Conservation (phyloP, 53 echinoderm and acorn worm genomes). For the Zoroaster sp. region DNA sequence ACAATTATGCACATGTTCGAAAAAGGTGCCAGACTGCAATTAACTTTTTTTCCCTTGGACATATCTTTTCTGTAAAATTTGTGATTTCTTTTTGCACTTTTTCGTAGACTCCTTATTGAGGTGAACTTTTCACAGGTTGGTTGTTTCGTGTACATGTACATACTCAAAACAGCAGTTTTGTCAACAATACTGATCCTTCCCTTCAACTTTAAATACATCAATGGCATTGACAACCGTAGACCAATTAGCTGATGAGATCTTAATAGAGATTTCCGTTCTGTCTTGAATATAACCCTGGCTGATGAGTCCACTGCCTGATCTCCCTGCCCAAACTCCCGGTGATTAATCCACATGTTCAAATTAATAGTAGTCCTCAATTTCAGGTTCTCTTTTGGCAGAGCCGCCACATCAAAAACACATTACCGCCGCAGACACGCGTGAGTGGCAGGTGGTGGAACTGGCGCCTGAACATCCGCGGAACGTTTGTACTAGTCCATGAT, state of each 20-base stretch:
- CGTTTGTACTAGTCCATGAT: neutral
- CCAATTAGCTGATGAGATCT: constrained; percentile 20
- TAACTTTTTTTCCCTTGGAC: too few relatives aligned
- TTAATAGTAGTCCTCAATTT: constrained; percentile 30
- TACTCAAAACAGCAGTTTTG: too few relatives aligned
- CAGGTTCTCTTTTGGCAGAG: neutral
- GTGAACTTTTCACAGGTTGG: too few relatives aligned
- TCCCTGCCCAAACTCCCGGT: neutral
- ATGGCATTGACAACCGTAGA: neutral
- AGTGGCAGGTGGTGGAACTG: constrained; percentile 34
- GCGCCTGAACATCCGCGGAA: constrained; percentile 47
- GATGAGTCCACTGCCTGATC: neutral
- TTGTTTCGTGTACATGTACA: too few relatives aligned
- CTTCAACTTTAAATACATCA: too few relatives aligned
- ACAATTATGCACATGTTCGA: too few relatives aligned
- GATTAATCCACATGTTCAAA: constrained; percentile 39
- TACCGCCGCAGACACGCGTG: constrained; percentile 40
- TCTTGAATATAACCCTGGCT: neutral
- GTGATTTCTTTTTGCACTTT: too few relatives aligned
- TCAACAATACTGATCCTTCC: too few relatives aligned
- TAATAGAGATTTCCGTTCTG: constrained; percentile 25
- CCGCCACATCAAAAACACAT: constrained; percentile 56
- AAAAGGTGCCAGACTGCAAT: too few relatives aligned
- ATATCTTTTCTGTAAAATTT: too few relatives aligned
- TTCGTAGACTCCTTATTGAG: too few relatives aligned